Conservation (phyloP, 2,113 vertebrate species). For the Antigone vipio region DNA sequence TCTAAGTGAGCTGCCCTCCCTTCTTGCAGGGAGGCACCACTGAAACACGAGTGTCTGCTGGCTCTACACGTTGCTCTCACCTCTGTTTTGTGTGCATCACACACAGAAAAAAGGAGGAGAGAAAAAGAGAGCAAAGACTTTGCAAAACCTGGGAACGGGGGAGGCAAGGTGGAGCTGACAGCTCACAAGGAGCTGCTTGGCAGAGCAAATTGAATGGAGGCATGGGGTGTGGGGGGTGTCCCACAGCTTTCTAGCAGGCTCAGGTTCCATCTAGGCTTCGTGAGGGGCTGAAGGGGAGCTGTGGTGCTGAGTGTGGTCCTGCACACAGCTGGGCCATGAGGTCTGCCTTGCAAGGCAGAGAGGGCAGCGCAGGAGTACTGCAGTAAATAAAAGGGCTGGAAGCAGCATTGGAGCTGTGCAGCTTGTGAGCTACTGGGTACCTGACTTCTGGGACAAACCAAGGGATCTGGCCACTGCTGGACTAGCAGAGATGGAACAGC, state of each 20-base stretch:
- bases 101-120: background rate
- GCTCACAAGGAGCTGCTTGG: accelerated
- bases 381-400: background rate
- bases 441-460: background rate
- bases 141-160: background rate
- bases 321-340: accelerated
- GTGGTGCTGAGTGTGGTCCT: background rate
- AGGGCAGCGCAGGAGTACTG: background rate
- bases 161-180: background rate
- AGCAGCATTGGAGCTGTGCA: accelerated
- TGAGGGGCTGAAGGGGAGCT: background rate
- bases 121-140: background rate
- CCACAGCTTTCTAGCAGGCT: background rate
- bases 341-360: background rate
- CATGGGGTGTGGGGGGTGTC: background rate
- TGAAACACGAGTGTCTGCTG: accelerated
- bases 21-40: background rate
- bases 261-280: background rate
- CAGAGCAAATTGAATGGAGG: background rate
- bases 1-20: background rate
- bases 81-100: background rate
- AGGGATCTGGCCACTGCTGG: background rate
- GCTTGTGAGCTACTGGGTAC: background rate
- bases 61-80: background rate
- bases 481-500: background rate